Percentiles rank a stretch among this genome's conserved stretches.
Conservation (phyloP, 2,113 vertebrate genomes). For the Lepidothrix coronata region DNA sequence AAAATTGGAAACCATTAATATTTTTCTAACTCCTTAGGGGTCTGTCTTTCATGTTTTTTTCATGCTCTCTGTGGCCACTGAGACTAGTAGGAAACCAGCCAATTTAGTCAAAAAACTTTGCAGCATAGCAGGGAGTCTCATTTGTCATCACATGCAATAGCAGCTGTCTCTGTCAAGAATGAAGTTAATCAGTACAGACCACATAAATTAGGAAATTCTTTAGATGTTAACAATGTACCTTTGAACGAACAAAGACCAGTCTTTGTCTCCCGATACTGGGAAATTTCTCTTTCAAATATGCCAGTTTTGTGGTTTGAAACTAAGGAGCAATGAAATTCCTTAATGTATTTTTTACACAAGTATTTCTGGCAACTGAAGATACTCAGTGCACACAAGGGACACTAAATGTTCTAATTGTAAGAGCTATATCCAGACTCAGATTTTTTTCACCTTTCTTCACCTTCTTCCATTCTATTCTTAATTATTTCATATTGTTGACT, state of each 20-base stretch:
- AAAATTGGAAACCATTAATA: background rate
- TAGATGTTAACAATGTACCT: background rate
- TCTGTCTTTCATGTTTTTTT: background rate
- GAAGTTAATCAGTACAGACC: background rate
- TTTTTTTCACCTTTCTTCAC: background rate
- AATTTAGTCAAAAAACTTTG: slow-evolving; percentile 30
- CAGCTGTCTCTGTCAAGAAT: slow-evolving; percentile 20
- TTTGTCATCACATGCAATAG: slow-evolving; percentile 2
- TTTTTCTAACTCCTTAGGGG: background rate
- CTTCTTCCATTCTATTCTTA: background rate
- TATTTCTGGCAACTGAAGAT: background rate
- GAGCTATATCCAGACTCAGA: background rate
- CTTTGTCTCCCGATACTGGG: background rate
- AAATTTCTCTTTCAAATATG: background rate
- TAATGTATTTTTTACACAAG: background rate
- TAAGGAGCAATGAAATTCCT: background rate
- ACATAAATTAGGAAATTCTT: slow-evolving; percentile 15
- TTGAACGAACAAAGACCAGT: background rate
- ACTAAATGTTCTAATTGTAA: background rate
- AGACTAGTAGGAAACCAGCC: background rate
- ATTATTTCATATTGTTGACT: background rate
- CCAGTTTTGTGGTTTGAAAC: background rate
- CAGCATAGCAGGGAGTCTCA: background rate
- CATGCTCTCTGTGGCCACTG: background rate
- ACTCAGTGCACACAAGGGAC: background rate